phyloP scores from a whole-genome alignment of 2,113 vertebrate genomes.

The Erythrocercus mccallii region DNA sequence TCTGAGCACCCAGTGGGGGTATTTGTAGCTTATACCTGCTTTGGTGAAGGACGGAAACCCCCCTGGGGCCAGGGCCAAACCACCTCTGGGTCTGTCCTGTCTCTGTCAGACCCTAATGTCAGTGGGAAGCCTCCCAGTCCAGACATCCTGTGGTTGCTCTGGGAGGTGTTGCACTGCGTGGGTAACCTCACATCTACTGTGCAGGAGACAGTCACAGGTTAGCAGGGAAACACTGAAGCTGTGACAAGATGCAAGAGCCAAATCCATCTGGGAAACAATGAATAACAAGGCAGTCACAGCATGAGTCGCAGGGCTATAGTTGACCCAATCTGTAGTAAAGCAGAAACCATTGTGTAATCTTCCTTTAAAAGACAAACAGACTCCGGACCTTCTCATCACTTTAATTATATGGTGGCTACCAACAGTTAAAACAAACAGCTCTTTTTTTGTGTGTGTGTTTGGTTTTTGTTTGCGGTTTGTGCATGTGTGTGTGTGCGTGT shows the following conservation, averaged over 20 bases:
- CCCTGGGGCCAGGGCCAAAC: not conserved
- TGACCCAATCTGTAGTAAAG: not conserved
- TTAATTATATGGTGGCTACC: not conserved
- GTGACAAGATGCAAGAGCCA: not conserved
- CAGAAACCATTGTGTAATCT: not conserved
- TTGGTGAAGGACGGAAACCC: not conserved
- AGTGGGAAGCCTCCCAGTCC: not conserved
- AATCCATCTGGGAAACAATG: not conserved
- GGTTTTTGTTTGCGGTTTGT: not conserved
- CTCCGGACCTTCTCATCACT: not conserved
- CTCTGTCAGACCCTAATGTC: not conserved
- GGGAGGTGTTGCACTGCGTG: not conserved
- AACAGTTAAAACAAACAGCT: not conserved
- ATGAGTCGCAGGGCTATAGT: not conserved
- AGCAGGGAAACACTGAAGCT: not conserved
- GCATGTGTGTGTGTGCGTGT: not conserved
- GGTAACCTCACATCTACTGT: not conserved
- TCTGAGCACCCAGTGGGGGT: rapidly evolving
- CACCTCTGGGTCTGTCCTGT: not conserved
- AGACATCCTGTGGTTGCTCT: rapidly evolving
- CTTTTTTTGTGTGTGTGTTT: not conserved
- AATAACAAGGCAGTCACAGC: not conserved
- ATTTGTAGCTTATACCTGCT: not conserved
- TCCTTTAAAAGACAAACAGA: not conserved
- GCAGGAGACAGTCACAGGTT: not conserved